These are phyloP conservation scores for Drosophila repletoides DNA, from an alignment of 1,140 invertebrate species.

Conservation along the genomic window DNA sequence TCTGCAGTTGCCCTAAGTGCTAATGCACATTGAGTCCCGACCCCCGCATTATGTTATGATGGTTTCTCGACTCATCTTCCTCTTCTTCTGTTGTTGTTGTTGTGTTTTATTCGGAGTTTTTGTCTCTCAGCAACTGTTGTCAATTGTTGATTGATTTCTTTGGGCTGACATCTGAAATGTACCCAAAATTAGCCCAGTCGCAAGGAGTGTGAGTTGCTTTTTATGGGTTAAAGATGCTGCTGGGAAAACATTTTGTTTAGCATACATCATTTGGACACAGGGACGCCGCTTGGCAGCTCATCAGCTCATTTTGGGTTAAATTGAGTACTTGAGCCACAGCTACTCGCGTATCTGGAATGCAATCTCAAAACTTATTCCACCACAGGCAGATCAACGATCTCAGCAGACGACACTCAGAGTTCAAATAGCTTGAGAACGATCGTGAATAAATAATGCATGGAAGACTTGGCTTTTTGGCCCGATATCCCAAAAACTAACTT, in stretches of 20 bases:
- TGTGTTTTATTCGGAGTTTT: constrained; percentile 1
- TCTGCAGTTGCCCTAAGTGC: constrained; percentile 15
- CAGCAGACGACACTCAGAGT: too few relatives aligned
- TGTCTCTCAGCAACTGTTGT: constrained; percentile 53
- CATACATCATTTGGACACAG: constrained; percentile 17
- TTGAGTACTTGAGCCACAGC: too few relatives aligned
- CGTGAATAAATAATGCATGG: too few relatives aligned
- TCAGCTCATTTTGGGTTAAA: neutral
- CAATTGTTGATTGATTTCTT: constrained; percentile 74
- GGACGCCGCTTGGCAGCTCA: neutral
- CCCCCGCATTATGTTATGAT: constrained; percentile 44
- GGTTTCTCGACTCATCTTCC: too few relatives aligned
- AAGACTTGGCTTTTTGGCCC: too few relatives aligned
- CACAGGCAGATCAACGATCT: too few relatives aligned
- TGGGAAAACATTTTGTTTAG: constrained; percentile 31
- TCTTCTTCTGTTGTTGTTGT: constrained; percentile 15
- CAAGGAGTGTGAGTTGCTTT: constrained; percentile 12
- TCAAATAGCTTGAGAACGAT: too few relatives aligned
- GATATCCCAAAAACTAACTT: too few relatives aligned
- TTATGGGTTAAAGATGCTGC: constrained; percentile 36
- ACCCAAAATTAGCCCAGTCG: constrained; percentile 55
- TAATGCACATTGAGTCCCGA: constrained; percentile 33
- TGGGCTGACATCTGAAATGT: constrained; percentile 55
- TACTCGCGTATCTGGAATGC: neutral
- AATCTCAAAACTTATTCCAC: constrained; percentile 8